Evolutionary conservation across 1,140 invertebrate genomes (phyloP), one percentile per base, ranked within the genome.

Genomic region (Carposina sasakii): DNA sequence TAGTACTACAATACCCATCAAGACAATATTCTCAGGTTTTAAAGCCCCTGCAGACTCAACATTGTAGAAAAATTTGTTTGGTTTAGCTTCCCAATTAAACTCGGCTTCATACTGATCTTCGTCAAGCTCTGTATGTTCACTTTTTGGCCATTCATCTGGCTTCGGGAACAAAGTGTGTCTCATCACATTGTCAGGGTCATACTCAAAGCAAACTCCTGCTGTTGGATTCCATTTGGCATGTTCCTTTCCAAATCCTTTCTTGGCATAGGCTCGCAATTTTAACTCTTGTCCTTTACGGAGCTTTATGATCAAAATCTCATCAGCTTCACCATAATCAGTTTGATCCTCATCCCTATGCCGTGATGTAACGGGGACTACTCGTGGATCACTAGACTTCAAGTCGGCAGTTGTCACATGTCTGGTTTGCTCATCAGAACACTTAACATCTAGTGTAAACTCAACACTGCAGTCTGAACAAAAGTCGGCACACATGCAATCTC

Each of bases 201-300:
- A 99, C 85, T 99, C 98, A 86, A 99, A 99, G 28, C 93, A 93
- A 10, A 99, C 98, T 48, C 97, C 97, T 57, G 94, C 94, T 1
- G 98, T 99, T 10, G 98, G 98, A 87, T 99, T 99, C 98, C 98
- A 99, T 85, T 99, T 99, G 1, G 98, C 98, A 87, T 99, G 98
- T 77, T 99, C 98, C 79, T 99, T 99, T 1, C 97, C 98, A 87
- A 99, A 99, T 21, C 97, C 93, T 84, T 94, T 94, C 60, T 98
- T 97, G 0, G 98, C 98, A 89, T 97, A 99, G 13, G 96, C 98
- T 69, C 93, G 88, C 10, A 99, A 85, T 77, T 98, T 99, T 10
- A 99, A 72, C 77, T 99, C 97, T 83, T 99, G 98, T 0, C 98
- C 98, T 86, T 98, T 99, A 40, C 98, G 90, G 16, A 99, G 86